Evolutionary conservation across 2,888 invertebrate genomes (phyloP).

Genomic region (Neoitamus cyanurus): DNA sequence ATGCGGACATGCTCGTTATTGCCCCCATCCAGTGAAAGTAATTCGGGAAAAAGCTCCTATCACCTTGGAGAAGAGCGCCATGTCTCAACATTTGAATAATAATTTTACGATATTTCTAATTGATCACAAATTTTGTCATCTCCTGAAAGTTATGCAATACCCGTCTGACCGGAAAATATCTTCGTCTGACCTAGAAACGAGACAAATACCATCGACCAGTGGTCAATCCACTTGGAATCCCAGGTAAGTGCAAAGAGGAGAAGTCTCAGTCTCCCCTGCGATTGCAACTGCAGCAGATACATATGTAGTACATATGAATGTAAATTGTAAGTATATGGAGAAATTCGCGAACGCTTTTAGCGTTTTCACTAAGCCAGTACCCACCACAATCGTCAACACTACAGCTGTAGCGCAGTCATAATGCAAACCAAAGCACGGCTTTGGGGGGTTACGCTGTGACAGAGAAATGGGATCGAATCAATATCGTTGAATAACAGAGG

Average conservation of each 20-base stretch:
- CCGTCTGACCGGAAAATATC: neutral
- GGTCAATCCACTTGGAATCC: neutral
- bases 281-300: neutral
- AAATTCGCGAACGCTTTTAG: neutral
- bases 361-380: neutral
- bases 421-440: neutral
- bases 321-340: too few relatives aligned
- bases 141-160: neutral
- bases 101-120: neutral
- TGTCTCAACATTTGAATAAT: constrained; percentile 21
- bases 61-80: neutral
- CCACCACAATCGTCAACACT: neutral
- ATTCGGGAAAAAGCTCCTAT: neutral
- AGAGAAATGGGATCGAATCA: neutral
- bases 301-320: too few relatives aligned
- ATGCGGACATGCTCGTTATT: neutral
- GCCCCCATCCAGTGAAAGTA: constrained; percentile 17
- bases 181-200: constrained; percentile 28
- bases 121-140: neutral
- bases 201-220: neutral
- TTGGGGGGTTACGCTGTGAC: neutral
- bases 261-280: neutral
- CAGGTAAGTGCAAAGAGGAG: neutral
- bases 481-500: neutral
- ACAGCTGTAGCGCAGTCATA: neutral